These are phyloP conservation scores for Andrena cerasifolii DNA, from an alignment of 1,140 invertebrate genomes.

Conservation along the genomic window DNA sequence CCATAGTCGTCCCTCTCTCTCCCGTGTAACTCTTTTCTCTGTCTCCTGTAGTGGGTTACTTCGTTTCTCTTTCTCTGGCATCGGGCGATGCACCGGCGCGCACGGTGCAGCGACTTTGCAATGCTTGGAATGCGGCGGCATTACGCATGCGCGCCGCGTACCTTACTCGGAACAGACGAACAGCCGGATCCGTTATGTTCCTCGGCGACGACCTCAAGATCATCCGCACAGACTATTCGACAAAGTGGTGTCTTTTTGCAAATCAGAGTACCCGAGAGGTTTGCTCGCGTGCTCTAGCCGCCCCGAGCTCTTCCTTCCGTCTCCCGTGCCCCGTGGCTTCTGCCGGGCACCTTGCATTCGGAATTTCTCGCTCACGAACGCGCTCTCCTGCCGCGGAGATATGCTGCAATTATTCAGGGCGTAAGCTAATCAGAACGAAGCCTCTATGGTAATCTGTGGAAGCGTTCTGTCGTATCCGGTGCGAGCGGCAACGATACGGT, in stretches of 20 bases:
- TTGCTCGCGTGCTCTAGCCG: background rate
- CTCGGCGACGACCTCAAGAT: constrained; percentile 70
- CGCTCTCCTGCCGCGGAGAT: constrained; percentile 4
- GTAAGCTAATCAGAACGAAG: background rate
- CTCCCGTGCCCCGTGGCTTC: background rate
- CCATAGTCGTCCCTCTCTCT: constrained; percentile 23
- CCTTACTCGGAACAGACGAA: constrained; percentile 78
- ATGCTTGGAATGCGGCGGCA: constrained; percentile 80
- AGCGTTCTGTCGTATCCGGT: too few relatives aligned
- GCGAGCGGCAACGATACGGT: too few relatives aligned
- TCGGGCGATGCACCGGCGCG: constrained; percentile 68
- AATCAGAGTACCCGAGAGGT: constrained; percentile 5
- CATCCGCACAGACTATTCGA: constrained; percentile 55
- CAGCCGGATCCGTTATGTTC: constrained; percentile 75
- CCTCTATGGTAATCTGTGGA: too few relatives aligned
- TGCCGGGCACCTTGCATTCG: constrained; percentile 55
- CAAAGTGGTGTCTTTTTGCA: constrained; percentile 40
- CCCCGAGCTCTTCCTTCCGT: constrained; percentile 13
- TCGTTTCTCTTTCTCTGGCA: constrained; percentile 53
- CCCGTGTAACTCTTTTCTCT: constrained; percentile 24
- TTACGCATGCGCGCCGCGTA: constrained; percentile 81
- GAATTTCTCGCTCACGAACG: constrained; percentile 21
- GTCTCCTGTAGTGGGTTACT: constrained; percentile 26
- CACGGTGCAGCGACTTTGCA: constrained; percentile 73
- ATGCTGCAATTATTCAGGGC: constrained; percentile 1